These are phyloP conservation scores for Hypena proboscidalis DNA, from an alignment of 2,888 invertebrate genomes.

Conservation along the genomic window DNA sequence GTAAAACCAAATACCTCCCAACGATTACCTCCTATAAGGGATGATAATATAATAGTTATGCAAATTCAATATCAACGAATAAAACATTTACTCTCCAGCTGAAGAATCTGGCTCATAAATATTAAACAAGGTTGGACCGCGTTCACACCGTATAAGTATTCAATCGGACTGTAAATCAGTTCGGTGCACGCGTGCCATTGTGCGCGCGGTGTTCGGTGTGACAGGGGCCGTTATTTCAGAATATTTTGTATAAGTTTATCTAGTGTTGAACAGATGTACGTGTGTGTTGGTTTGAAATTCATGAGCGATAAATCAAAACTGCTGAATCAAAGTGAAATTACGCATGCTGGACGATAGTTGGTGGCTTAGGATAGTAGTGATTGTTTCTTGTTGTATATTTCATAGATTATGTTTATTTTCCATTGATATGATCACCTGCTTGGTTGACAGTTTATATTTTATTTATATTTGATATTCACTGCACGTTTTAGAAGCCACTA, in stretches of 20 bases:
- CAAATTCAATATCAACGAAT: not conserved
- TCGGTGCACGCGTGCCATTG: conserved; percentile 54
- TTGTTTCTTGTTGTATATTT: too few species aligned
- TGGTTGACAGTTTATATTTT: too few species aligned
- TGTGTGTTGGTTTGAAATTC: conserved; percentile 1
- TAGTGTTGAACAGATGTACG: conserved; percentile 3
- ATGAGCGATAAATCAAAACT: not conserved
- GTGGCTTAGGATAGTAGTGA: too few species aligned
- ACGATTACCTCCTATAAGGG: too few species aligned
- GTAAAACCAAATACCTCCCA: too few species aligned
- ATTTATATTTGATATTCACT: too few species aligned
- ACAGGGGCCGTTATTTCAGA: conserved; percentile 46
- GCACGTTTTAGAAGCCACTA: too few species aligned
- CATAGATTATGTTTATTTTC: too few species aligned
- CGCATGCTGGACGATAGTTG: too few species aligned
- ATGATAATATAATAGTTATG: too few species aligned
- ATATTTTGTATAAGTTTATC: conserved; percentile 26
- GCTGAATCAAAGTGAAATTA: too few species aligned
- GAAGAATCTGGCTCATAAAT: conserved; percentile 39
- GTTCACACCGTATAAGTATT: conserved; percentile 60
- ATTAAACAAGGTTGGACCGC: conserved; percentile 30
- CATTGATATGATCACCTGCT: too few species aligned
- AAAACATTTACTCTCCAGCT: not conserved
- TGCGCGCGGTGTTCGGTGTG: conserved; percentile 50
- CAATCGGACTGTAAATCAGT: conserved; percentile 64